phyloP scores from a whole-genome alignment of 2,797 vertebrate genomes.

The Chelidonichthys spinosus region DNA sequence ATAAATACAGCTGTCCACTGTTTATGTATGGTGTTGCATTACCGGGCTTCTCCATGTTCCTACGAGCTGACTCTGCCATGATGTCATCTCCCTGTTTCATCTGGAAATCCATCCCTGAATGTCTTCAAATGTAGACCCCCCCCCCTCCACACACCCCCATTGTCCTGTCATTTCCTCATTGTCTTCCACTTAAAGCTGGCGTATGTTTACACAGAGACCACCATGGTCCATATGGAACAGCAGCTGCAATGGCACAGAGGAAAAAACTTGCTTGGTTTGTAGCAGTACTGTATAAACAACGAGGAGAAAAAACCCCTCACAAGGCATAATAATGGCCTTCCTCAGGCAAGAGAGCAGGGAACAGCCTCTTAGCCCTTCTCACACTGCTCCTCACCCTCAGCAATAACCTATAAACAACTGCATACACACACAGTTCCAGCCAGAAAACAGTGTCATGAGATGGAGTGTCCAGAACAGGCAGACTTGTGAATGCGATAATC shows the following conservation, averaged over 20 bases:
- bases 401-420: slow-evolving; percentile 64
- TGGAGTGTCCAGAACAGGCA: slow-evolving; percentile 65
- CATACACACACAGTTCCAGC: slow-evolving; percentile 38
- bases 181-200: slow-evolving; percentile 78
- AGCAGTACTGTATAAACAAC: slow-evolving; percentile 74
- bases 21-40: slow-evolving; percentile 84
- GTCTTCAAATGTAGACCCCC: slow-evolving; percentile 68
- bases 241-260: slow-evolving; percentile 67
- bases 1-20: slow-evolving; percentile 86
- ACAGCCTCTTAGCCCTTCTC: slow-evolving; percentile 48
- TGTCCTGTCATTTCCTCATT: slow-evolving; percentile 79
- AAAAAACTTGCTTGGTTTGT: slow-evolving; percentile 57
- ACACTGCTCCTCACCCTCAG: slow-evolving; percentile 64
- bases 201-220: slow-evolving; percentile 80
- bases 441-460: slow-evolving; percentile 73
- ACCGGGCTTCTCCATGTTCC: slow-evolving; percentile 74
- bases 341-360: slow-evolving; percentile 53
- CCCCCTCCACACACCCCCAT: background rate
- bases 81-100: slow-evolving; percentile 82
- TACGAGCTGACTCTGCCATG: slow-evolving; percentile 81
- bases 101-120: slow-evolving; percentile 76
- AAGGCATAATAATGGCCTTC: slow-evolving; percentile 59
- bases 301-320: slow-evolving; percentile 22
- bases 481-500: slow-evolving; percentile 77
- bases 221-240: slow-evolving; percentile 67